These are phyloP conservation scores for Lepidurus couesii DNA, from an alignment of 1,140 invertebrate species.

Conservation along the genomic window DNA sequence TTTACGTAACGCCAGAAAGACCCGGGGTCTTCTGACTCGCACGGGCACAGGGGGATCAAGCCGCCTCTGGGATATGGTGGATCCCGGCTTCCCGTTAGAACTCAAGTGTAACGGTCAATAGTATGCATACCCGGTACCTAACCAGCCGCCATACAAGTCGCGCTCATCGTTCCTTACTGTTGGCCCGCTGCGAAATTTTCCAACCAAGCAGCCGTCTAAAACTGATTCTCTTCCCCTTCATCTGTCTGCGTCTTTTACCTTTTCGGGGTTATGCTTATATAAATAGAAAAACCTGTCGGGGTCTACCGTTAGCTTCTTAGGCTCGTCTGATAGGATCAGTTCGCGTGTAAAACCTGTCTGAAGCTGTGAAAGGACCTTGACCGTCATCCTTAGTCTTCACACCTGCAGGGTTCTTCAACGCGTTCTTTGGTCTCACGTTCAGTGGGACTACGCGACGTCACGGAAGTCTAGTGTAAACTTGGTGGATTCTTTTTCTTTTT, in stretches of 20 bases:
- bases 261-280: not conserved
- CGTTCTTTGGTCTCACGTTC: not conserved
- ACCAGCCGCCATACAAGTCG: not conserved
- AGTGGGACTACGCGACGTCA: not conserved
- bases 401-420: not conserved
- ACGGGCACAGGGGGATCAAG: not conserved
- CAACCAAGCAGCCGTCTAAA: not conserved
- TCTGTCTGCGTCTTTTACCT: not conserved
- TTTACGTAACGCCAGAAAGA: not conserved
- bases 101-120: slow-evolving; percentile 8
- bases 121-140: slow-evolving; percentile 17
- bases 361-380: not conserved
- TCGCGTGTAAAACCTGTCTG: not conserved
- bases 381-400: not conserved
- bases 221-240: not conserved
- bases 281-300: not conserved
- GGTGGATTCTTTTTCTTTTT: not conserved
- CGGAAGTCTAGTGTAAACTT: not conserved
- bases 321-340: not conserved
- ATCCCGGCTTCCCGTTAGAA: slow-evolving; percentile 2
- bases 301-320: not conserved
- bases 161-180: not conserved
- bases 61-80: not conserved
- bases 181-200: not conserved
- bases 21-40: not conserved